Percentiles rank a stretch among this genome's conserved stretches.
Evolutionary conservation across 2,888 invertebrate genomes (phyloP).

Genomic region (Eilema griseolum): DNA sequence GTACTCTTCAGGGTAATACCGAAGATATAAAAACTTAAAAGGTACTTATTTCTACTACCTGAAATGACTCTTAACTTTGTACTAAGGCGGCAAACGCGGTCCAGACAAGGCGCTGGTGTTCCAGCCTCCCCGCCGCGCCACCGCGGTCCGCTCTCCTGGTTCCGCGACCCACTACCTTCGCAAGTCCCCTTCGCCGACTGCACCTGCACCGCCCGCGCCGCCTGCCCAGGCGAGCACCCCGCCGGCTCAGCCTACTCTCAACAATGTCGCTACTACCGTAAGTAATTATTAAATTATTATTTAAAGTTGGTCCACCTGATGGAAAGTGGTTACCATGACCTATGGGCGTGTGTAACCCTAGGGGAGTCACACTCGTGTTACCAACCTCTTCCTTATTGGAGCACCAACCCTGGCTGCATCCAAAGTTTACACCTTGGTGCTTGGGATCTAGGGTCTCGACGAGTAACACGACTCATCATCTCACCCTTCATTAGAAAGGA

Average conservation of each 20-base stretch:
- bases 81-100: conserved; percentile 82
- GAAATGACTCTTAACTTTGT: not conserved
- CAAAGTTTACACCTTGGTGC: no score
- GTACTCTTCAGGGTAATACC: no score
- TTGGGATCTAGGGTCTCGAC: no score
- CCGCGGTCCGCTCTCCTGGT: conserved; percentile 95
- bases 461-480: no score
- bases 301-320: no score
- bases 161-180: conserved; percentile 94
- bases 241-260: conserved; percentile 60
- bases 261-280: conserved; percentile 60
- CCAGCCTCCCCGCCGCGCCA: conserved; percentile 91
- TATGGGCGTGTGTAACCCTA: no score
- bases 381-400: no score
- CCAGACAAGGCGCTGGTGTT: conserved; percentile 89
- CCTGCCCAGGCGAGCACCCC: conserved; percentile 50
- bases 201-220: conserved; percentile 80
- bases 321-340: no score
- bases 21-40: not conserved
- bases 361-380: no score
- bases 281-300: conserved; percentile 27
- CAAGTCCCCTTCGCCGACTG: conserved; percentile 97
- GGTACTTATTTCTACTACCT: not conserved
- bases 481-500: no score
- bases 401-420: no score